Conservation (phyloP, 2,113 vertebrate species). For the Toxotes jaculatrix region DNA sequence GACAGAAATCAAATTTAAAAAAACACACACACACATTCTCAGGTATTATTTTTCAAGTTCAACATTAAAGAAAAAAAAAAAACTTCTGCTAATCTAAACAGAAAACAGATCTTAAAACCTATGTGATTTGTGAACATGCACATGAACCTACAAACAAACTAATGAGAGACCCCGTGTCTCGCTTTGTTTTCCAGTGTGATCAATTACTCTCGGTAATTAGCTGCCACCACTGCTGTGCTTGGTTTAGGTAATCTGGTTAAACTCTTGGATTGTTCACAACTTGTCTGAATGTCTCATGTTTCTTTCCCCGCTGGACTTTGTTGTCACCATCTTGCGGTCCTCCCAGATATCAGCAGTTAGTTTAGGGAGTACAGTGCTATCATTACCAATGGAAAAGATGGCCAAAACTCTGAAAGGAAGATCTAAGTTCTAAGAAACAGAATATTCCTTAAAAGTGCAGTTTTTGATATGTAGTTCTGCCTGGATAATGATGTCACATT, state of each 20-base stretch:
- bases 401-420: not conserved
- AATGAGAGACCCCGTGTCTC: not conserved
- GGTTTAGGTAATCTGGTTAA: not conserved
- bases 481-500: constrained; percentile 48
- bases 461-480: not conserved
- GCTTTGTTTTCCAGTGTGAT: constrained; percentile 4
- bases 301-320: not conserved
- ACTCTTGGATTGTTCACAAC: constrained; percentile 12
- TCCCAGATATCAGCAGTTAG: not conserved
- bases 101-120: too few species aligned
- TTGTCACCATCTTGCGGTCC: not conserved
- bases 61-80: not conserved
- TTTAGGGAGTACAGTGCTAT: not conserved
- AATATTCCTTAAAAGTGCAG: not conserved
- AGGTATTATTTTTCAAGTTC: not conserved
- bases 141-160: not conserved
- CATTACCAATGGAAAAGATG: not conserved
- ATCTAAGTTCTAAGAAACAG: not conserved
- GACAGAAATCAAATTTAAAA: not conserved
- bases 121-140: too few species aligned
- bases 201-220: constrained; percentile 18
- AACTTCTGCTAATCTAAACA: too few species aligned
- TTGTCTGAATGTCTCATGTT: constrained; percentile 3
- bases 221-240: not conserved
- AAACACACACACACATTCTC: not conserved